Evolutionary conservation across 2,797 vertebrate species (phyloP).

Genomic region (Phalloptychus januarius): DNA sequence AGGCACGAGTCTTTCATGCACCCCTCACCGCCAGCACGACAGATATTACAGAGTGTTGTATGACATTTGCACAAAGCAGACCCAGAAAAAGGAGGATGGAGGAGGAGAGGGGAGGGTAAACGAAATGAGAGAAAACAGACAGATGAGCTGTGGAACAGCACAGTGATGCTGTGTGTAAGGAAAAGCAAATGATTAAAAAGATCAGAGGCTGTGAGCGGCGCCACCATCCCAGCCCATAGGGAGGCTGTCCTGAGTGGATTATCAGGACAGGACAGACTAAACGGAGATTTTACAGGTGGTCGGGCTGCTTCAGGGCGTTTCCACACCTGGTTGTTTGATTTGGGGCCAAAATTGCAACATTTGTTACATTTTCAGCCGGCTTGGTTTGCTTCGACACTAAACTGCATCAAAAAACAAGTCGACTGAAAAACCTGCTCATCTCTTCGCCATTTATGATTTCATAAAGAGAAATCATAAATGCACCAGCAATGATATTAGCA

Average conservation of each 20-base stretch:
- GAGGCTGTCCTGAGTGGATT: slow-evolving; percentile 14
- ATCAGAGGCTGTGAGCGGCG: slow-evolving; percentile 48
- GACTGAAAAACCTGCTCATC: background rate
- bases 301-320: slow-evolving; percentile 2
- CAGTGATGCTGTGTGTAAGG: slow-evolving; percentile 36
- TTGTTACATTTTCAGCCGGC: background rate
- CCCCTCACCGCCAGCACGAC: slow-evolving; percentile 23
- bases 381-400: too few species aligned
- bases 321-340: too few species aligned
- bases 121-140: slow-evolving; percentile 17
- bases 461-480: background rate
- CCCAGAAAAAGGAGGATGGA: slow-evolving; percentile 29
- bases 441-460: background rate
- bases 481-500: background rate
- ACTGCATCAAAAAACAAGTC: background rate
- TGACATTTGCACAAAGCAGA: slow-evolving; percentile 75
- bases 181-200: slow-evolving; percentile 61
- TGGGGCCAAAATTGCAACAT: too few species aligned
- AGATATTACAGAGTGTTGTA: slow-evolving; percentile 74
- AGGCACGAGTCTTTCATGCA: slow-evolving; percentile 61
- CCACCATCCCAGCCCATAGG: slow-evolving; percentile 18
- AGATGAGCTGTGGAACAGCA: slow-evolving; percentile 36
- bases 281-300: slow-evolving; percentile 9
- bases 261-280: background rate
- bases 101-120: background rate